phyloP scores from a whole-genome alignment of 1,140 invertebrate species.

The Lucilia sericata region DNA sequence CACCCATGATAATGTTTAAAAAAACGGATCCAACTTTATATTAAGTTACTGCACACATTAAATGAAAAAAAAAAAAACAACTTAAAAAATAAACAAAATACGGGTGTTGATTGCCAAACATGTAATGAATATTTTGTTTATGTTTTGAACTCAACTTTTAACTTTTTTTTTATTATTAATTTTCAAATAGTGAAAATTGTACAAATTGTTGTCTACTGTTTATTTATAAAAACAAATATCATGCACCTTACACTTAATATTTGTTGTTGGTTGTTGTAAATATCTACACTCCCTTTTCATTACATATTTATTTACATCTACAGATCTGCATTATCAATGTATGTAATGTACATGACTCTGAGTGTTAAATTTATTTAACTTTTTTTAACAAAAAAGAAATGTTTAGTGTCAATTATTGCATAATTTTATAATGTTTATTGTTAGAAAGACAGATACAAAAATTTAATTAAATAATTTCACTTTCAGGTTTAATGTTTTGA shows the following conservation, averaged over 20 bases:
- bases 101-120: conserved; percentile 25
- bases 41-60: conserved; percentile 2
- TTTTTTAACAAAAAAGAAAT: too few species aligned
- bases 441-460: neutral
- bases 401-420: neutral
- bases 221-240: neutral
- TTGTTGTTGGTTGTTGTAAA: neutral
- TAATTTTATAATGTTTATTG: neutral
- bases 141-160: neutral
- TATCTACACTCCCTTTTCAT: too few species aligned
- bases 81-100: neutral
- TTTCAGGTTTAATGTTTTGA: neutral
- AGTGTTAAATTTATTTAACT: too few species aligned
- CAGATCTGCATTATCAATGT: too few species aligned
- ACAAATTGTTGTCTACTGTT: neutral
- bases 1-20: neutral
- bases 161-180: neutral
- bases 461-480: neutral
- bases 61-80: neutral
- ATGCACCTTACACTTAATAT: neutral
- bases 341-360: too few species aligned
- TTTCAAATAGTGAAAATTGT: neutral
- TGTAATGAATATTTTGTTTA: neutral
- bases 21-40: neutral
- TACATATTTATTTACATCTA: too few species aligned